phyloP scores from a whole-genome alignment of 2,888 invertebrate species.

The Patella ulyssiponensis region DNA sequence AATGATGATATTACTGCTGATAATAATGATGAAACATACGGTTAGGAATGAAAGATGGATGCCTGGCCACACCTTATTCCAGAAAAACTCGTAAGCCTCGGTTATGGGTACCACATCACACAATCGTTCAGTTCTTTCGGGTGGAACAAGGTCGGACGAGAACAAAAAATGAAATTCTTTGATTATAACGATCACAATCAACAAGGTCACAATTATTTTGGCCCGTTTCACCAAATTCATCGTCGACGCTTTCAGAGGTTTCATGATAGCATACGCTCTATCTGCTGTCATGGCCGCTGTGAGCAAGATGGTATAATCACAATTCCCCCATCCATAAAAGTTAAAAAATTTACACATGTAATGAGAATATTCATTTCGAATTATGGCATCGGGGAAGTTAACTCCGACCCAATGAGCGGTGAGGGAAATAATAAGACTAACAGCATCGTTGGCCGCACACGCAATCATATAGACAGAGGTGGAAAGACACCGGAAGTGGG shows the following conservation, averaged over 20 bases:
- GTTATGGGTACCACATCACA: slow-evolving; percentile 24
- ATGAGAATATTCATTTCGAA: slow-evolving; percentile 40
- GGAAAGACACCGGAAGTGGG: slow-evolving; percentile 52
- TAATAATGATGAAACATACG: slow-evolving; percentile 46
- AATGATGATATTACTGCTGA: slow-evolving; percentile 52
- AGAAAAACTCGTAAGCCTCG: slow-evolving; percentile 40
- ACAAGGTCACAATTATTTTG: slow-evolving; percentile 25
- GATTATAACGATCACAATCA: slow-evolving; percentile 18
- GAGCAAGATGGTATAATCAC: slow-evolving; percentile 54
- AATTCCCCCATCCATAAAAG: slow-evolving; percentile 57
- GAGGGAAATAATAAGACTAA: slow-evolving; percentile 48
- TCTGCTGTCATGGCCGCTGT: slow-evolving; percentile 57
- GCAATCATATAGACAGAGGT: slow-evolving; percentile 56
- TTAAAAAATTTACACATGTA: slow-evolving; percentile 60
- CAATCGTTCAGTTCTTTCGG: slow-evolving; percentile 28
- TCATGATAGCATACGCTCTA: slow-evolving; percentile 52
- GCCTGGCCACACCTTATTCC: slow-evolving; percentile 53
- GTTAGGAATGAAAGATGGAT: slow-evolving; percentile 46
- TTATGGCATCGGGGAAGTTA: slow-evolving; percentile 47
- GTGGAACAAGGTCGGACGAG: slow-evolving; percentile 27
- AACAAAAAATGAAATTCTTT: slow-evolving; percentile 38
- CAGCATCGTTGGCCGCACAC: slow-evolving; percentile 50
- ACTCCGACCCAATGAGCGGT: slow-evolving; percentile 57
- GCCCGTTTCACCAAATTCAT: slow-evolving; percentile 44
- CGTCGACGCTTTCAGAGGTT: slow-evolving; percentile 47